These are phyloP conservation scores for Centroberyx gerrardi DNA, from an alignment of 2,797 vertebrate species.

Conservation along the genomic window DNA sequence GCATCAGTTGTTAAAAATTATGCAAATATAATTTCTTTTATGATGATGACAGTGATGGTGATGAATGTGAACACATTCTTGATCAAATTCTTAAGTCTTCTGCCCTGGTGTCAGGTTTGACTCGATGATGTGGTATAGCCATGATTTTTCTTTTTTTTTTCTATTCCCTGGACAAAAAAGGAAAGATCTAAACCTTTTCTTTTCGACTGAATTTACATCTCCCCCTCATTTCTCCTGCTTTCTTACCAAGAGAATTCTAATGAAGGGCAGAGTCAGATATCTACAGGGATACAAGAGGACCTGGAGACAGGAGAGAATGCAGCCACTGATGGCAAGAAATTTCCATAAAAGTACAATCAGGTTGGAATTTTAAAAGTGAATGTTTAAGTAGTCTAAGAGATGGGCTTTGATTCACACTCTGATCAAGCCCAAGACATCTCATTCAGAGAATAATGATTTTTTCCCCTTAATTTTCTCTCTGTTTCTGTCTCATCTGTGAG, in stretches of 20 bases:
- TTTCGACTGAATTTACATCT: slow-evolving; percentile 97
- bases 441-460: slow-evolving; percentile 97
- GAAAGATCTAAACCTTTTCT: slow-evolving; percentile 96
- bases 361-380: slow-evolving; percentile 99
- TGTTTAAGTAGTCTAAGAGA: slow-evolving; percentile 99
- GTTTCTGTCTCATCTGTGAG: slow-evolving; percentile 86
- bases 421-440: slow-evolving; percentile 98
- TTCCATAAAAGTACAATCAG: slow-evolving; percentile 99
- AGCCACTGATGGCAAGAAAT: slow-evolving; percentile 97
- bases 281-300: slow-evolving; percentile 95
- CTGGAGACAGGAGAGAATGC: slow-evolving; percentile 96
- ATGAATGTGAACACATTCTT: slow-evolving; percentile 56
- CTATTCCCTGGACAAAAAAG: slow-evolving; percentile 82
- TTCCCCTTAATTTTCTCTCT: slow-evolving; percentile 84
- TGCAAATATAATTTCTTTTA: slow-evolving; percentile 7
- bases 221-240: slow-evolving; percentile 94
- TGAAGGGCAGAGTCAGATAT: slow-evolving; percentile 95
- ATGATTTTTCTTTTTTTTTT: slow-evolving; percentile 65
- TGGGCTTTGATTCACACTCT: slow-evolving; percentile 98
- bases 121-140: slow-evolving; percentile 72
- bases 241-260: slow-evolving; percentile 99
- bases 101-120: slow-evolving; percentile 81
- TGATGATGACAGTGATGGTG: slow-evolving; percentile 51
- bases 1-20: slow-evolving; percentile 1
- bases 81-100: slow-evolving; percentile 73